Evolutionary conservation across 2,888 invertebrate species (phyloP).

Genomic region (Hartigia nigra): DNA sequence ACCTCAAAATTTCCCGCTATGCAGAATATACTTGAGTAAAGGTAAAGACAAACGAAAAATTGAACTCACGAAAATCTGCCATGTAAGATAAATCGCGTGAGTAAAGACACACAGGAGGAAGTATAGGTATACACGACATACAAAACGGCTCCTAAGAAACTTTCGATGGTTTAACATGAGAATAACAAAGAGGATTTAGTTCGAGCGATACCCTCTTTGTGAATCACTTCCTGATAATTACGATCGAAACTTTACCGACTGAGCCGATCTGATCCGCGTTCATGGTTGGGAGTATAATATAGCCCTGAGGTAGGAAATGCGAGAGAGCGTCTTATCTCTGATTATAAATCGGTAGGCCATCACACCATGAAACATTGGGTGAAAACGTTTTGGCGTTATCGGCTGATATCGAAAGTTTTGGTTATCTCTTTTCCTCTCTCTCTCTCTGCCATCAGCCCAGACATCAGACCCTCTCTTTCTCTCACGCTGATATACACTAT

Average conservation of each 20-base stretch:
- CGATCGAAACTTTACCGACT: neutral
- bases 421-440: neutral
- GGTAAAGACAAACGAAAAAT: neutral
- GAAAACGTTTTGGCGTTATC: neutral
- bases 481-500: neutral
- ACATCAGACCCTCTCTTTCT: neutral
- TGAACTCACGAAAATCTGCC: neutral
- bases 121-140: neutral
- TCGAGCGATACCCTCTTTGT: neutral
- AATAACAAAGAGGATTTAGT: neutral
- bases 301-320: neutral
- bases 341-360: neutral
- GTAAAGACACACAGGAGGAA: too few species aligned
- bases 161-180: neutral
- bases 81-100: neutral
- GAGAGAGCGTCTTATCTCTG: neutral
- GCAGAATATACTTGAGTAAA: neutral
- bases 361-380: neutral
- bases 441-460: neutral
- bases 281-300: neutral
- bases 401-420: neutral
- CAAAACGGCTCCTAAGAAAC: neutral
- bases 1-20: neutral
- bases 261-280: neutral
- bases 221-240: neutral